Evolutionary conservation across 2,113 vertebrate species (phyloP), one percentile per base, ranked within the genome.

Genomic region (Corythornis cristatus): DNA sequence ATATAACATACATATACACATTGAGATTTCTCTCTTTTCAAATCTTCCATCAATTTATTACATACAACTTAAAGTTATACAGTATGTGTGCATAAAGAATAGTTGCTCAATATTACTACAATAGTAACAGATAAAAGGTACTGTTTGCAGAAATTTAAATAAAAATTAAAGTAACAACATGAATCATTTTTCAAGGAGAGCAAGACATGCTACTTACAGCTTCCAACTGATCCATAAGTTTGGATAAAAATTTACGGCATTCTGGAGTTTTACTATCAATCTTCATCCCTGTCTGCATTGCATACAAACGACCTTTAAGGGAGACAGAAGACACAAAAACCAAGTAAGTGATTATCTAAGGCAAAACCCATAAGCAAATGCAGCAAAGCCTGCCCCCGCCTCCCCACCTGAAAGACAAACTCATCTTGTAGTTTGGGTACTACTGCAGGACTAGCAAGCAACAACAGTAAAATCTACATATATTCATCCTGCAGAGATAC

Each of bases 201-300:
- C 15, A 91, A 60, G 73, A 86, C 94, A 83, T 65, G 94, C 76
- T 95, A 98, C 98, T 99, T 96, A 99, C 99, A 97, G 97, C 95
- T 98, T 99, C 99, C 97, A 99, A 97, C 16, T 99, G 99, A 98
- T 99, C 99, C 99, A 99, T 99, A 80, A 99, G 97, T 68, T 98
- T 99, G 85, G 98, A 97, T 89, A 99, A 98, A 97, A 99, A 99
- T 98, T 99, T 99, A 56, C 98, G 97, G 94, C 99, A 99, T 81
- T 99, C 99, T 31, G 99, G 99, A 7, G 98, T 98, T 97, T 99
- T 99, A 95, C 99, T 99, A 94, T 99, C 99, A 97, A 99, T 98
- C 97, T 99, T 99, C 99, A 99, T 99, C 66, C 99, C 99, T 2
- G 98, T 99, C 97, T 99, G 99, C 99, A 99, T 99, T 12, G 98